phyloP scores from a whole-genome alignment of 2,888 invertebrate genomes.

The Yponomeuta sedellus region DNA sequence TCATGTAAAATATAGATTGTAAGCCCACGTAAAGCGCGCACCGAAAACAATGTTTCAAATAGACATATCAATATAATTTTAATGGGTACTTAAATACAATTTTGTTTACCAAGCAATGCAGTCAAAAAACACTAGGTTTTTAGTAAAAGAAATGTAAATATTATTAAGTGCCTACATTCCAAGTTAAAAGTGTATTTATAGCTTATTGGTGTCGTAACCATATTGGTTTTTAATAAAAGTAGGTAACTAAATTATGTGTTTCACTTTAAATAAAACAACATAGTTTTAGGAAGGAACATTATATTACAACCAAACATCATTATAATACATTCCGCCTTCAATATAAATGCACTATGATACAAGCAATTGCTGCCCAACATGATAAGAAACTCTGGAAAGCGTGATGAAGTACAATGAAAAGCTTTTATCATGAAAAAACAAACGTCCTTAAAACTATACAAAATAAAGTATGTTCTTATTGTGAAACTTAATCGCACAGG shows the following conservation, averaged over 20 bases:
- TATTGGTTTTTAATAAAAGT: conserved; percentile 14
- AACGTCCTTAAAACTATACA: conserved; percentile 20
- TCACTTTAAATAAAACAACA: conserved; percentile 29
- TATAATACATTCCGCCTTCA: conserved; percentile 45
- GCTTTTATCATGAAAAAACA: conserved; percentile 7
- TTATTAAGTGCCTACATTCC: conserved; percentile 70
- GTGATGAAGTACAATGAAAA: conserved; percentile 19
- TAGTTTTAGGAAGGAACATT: conserved; percentile 47
- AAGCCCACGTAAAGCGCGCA: background rate
- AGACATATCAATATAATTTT: conserved; percentile 10
- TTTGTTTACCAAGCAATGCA: background rate
- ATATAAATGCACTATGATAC: conserved; percentile 43
- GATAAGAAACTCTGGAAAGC: background rate
- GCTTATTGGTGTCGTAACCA: conserved; percentile 17
- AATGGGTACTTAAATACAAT: conserved; percentile 14
- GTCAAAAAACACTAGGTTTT: background rate
- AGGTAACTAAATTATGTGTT: background rate
- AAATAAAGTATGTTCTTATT: conserved; percentile 21
- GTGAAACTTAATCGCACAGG: conserved; percentile 12
- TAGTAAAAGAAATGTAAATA: conserved; percentile 12
- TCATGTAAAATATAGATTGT: background rate
- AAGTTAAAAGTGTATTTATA: conserved; percentile 36
- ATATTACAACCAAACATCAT: conserved; percentile 59
- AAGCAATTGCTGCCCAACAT: conserved; percentile 16
- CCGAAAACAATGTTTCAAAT: background rate